These are phyloP conservation scores for Spodoptera exigua DNA, from an alignment of 2,888 invertebrate genomes.

Conservation along the genomic window DNA sequence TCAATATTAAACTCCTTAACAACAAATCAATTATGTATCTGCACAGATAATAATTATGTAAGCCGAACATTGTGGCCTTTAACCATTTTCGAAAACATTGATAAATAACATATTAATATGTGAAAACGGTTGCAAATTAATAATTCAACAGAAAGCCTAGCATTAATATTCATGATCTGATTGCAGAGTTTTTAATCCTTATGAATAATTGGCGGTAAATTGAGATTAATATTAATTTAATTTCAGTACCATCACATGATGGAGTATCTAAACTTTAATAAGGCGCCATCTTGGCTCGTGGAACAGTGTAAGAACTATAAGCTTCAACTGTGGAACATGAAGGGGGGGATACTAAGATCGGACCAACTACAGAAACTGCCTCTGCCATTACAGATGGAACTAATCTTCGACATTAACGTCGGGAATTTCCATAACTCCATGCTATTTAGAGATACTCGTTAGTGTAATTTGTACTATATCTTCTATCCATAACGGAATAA, in stretches of 20 bases:
- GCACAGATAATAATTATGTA: background rate
- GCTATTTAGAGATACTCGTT: slow-evolving; percentile 77
- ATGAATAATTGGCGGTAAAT: slow-evolving; percentile 15
- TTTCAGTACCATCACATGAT: slow-evolving; percentile 82
- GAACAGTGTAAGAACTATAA: slow-evolving; percentile 80
- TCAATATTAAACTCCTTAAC: no score
- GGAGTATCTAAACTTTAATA: slow-evolving; percentile 72
- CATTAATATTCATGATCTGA: slow-evolving; percentile 35
- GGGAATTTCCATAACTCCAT: slow-evolving; percentile 80
- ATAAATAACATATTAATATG: slow-evolving; percentile 15
- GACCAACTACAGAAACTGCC: slow-evolving; percentile 75
- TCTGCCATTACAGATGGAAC: slow-evolving; percentile 80
- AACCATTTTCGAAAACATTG: slow-evolving; percentile 1
- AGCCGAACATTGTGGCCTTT: background rate
- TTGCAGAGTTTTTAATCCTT: slow-evolving; percentile 38
- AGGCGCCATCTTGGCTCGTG: slow-evolving; percentile 69
- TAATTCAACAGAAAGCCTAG: slow-evolving; percentile 10
- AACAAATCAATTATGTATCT: background rate
- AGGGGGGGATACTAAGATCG: slow-evolving; percentile 77
- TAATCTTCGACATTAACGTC: slow-evolving; percentile 85
- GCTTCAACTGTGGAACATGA: slow-evolving; percentile 79
- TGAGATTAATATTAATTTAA: slow-evolving; percentile 6
- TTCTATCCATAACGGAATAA: slow-evolving; percentile 6
- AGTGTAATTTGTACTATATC: slow-evolving; percentile 40
- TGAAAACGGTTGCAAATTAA: slow-evolving; percentile 9